Base-by-base conservation (phyloP, 37 sponge, comb jelly and placozoan species). In the Crambe crambe region DNA sequence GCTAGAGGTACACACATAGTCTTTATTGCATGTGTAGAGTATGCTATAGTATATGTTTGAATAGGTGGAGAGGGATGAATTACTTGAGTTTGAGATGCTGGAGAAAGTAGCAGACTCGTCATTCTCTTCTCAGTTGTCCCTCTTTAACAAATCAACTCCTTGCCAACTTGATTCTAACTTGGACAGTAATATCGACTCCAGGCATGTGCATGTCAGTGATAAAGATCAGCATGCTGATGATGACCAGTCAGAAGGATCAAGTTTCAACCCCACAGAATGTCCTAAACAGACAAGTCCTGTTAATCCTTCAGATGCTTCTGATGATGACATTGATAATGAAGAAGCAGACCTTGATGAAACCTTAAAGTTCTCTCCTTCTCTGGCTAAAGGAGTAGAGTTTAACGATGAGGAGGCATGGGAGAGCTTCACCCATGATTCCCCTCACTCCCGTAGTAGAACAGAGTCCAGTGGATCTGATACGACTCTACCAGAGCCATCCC, bases 331-430 rank as follows among this genome's bases (percentile, higher is more conserved):
- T n/a, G 44, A 72, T 74, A 57, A 65, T 15, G 58, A 26, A 36
- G 56, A 42, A 25, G 54, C 22, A 21, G 78, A 77, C 2, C 58
- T 78, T 38, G 85, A 93, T 69, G 74, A 77, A 2, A 93, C 87
- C 17, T 79, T 86, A 37, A 75, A 59, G 37, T 22, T 21, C 71
- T 35, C 76, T 25, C 43, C 57, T 22, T 43, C 83, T 3, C 70
- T 61, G 20, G 78, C 71, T 2, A 38, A 37, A n/a, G 64, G 54
- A 25, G 47, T 87, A 22, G 77, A 73, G 42, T 94, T 94, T 73
- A 81, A 83, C 78, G 95, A 94, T 62, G 72, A 90, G n/a, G 91
- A 94, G 62, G 77, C 66, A 22, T 94, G 95, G 95, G 88, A 87
- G 34, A 92, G 93, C 68, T 84, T 87, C 60, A 87, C 30, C 72